Evolutionary conservation across 1,140 invertebrate genomes (phyloP).

Genomic region (Acromyrmex echinatior): DNA sequence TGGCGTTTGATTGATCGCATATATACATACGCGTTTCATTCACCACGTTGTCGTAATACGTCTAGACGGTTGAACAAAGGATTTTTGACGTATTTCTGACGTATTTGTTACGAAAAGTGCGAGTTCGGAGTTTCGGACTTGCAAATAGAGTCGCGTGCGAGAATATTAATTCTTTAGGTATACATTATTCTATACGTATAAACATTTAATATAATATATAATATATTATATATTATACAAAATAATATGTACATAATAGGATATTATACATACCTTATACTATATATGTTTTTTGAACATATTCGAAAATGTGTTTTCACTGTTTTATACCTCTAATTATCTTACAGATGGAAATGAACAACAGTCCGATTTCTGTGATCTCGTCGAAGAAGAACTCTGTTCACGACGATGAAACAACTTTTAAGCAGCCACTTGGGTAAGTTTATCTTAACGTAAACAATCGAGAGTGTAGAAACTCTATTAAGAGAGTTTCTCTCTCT

Average conservation of each 20-base stretch:
- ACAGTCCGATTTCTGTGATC: conserved; percentile 71
- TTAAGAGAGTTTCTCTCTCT: too few relatives aligned
- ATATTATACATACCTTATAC: background rate
- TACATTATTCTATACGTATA: conserved; percentile 1
- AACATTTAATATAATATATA: background rate
- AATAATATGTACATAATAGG: background rate
- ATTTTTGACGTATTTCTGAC: background rate
- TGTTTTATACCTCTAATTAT: conserved; percentile 15
- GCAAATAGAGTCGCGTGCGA: background rate
- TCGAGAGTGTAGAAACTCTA: background rate
- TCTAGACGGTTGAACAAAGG: background rate
- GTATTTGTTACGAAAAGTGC: background rate
- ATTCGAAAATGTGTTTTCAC: background rate
- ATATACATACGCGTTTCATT: conserved; percentile 26
- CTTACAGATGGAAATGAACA: conserved; percentile 84
- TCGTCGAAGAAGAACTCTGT: conserved; percentile 76
- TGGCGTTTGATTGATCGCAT: background rate
- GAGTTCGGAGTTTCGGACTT: background rate
- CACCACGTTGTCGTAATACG: conserved; percentile 23
- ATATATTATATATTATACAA: background rate
- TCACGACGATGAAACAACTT: conserved; percentile 74
- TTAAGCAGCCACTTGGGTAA: conserved; percentile 80
- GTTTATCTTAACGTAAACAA: conserved; percentile 46
- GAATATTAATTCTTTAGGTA: background rate
- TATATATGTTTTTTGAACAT: background rate